These are phyloP conservation scores for Scaptomyza flava DNA, from an alignment of 2,888 invertebrate genomes.

Conservation along the genomic window DNA sequence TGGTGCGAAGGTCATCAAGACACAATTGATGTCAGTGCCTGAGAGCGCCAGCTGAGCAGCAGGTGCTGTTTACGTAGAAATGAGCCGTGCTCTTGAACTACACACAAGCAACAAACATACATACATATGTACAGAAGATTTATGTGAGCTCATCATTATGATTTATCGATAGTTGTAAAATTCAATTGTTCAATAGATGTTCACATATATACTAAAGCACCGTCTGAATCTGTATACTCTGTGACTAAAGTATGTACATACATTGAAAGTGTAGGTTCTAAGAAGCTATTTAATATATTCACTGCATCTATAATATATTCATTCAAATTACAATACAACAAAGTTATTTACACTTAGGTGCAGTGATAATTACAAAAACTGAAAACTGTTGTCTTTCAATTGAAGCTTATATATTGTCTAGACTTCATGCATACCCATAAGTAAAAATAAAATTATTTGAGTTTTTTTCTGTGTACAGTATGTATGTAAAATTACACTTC, in stretches of 20 bases:
- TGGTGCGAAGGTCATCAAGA: slow-evolving; percentile 58
- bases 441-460: too few species aligned
- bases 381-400: slow-evolving; percentile 25
- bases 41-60: slow-evolving; percentile 38
- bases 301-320: slow-evolving; percentile 15
- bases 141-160: slow-evolving; percentile 59
- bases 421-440: neutral
- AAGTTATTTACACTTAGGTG: slow-evolving; percentile 33
- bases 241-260: too few species aligned
- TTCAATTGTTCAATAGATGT: slow-evolving; percentile 32
- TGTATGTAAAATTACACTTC: too few species aligned
- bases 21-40: slow-evolving; percentile 67
- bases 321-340: slow-evolving; percentile 17
- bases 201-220: slow-evolving; percentile 17
- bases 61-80: slow-evolving; percentile 58
- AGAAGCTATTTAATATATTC: slow-evolving; percentile 16
- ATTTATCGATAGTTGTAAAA: slow-evolving; percentile 49
- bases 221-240: too few species aligned
- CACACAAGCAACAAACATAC: slow-evolving; percentile 25
- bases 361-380: slow-evolving; percentile 35
- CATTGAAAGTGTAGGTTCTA: too few species aligned
- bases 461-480: too few species aligned
- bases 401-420: neutral
- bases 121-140: slow-evolving; percentile 14
- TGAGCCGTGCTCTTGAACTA: slow-evolving; percentile 63